Conservation (phyloP, 2,113 vertebrate genomes). For the Entomyzon cyanotis region DNA sequence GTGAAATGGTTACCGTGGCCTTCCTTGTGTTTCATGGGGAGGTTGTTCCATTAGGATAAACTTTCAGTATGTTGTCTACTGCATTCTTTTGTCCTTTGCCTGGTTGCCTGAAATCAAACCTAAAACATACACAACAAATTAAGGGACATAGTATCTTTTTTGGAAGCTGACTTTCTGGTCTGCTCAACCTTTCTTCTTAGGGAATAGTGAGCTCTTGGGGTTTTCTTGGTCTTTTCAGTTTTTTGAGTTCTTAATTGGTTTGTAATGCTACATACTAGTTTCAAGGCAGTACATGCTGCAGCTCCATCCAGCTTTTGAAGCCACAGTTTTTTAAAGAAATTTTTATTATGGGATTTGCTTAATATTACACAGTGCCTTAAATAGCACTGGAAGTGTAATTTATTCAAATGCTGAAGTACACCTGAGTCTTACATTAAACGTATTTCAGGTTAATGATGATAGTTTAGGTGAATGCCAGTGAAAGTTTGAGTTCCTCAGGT, state of each 20-base stretch:
- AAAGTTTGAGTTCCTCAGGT: neutral
- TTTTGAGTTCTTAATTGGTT: neutral
- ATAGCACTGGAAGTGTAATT: neutral
- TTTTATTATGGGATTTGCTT: neutral
- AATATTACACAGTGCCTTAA: neutral
- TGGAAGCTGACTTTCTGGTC: neutral
- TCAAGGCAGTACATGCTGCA: neutral
- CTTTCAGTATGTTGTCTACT: accelerated
- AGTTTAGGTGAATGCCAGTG: neutral
- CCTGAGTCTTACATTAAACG: accelerated
- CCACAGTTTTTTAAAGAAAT: neutral
- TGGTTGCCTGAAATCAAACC: neutral
- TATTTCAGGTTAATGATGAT: neutral
- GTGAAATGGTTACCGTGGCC: neutral
- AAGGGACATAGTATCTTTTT: neutral
- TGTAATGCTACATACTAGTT: neutral
- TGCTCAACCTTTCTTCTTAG: neutral
- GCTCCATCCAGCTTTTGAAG: neutral
- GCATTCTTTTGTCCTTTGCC: neutral
- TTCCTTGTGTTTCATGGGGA: neutral
- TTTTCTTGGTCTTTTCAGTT: neutral
- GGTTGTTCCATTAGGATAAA: neutral
- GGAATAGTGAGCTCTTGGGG: neutral
- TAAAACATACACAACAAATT: neutral
- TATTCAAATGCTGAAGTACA: neutral